Evolutionary conservation across 2,888 invertebrate species (phyloP).

Genomic region (Bembecia ichneumoniformis): DNA sequence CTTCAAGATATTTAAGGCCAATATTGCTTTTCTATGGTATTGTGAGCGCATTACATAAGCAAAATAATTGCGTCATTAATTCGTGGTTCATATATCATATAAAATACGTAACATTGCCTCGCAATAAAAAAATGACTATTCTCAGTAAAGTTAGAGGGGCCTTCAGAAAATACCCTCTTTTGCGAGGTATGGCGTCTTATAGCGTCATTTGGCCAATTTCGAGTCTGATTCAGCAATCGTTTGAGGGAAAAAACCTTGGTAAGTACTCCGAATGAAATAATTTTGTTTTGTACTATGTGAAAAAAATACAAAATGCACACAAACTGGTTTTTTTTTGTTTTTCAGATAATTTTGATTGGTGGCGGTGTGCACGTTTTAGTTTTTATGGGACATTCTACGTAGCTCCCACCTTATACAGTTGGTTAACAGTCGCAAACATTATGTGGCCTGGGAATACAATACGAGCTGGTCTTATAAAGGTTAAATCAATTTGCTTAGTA

Average conservation of each 20-base stretch:
- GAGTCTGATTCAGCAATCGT: conserved; percentile 79
- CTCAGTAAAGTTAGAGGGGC: conserved; percentile 14
- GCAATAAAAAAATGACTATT: neutral
- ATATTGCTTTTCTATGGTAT: neutral
- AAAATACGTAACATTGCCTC: neutral
- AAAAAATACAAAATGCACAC: too few relatives aligned
- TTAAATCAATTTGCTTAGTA: conserved; percentile 25
- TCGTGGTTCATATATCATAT: neutral
- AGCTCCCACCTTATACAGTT: conserved; percentile 84
- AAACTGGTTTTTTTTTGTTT: conserved; percentile 9
- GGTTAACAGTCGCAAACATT: conserved; percentile 82
- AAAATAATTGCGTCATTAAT: neutral
- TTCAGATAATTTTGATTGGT: conserved; percentile 76
- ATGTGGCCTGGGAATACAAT: conserved; percentile 83
- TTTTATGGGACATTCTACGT: conserved; percentile 86
- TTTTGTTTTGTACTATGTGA: too few relatives aligned
- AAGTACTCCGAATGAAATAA: conserved; percentile 23
- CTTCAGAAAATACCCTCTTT: conserved; percentile 54
- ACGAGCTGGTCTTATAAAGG: conserved; percentile 81
- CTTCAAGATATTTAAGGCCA: neutral
- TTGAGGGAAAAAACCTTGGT: conserved; percentile 76
- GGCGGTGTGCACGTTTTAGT: conserved; percentile 79
- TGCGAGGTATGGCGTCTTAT: conserved; percentile 79
- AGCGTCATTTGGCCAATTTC: conserved; percentile 81
- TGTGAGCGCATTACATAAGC: neutral